Evolutionary conservation across 1,140 invertebrate species (phyloP), one percentile per base, ranked within the genome.

Genomic region (Magallana ariakensis): DNA sequence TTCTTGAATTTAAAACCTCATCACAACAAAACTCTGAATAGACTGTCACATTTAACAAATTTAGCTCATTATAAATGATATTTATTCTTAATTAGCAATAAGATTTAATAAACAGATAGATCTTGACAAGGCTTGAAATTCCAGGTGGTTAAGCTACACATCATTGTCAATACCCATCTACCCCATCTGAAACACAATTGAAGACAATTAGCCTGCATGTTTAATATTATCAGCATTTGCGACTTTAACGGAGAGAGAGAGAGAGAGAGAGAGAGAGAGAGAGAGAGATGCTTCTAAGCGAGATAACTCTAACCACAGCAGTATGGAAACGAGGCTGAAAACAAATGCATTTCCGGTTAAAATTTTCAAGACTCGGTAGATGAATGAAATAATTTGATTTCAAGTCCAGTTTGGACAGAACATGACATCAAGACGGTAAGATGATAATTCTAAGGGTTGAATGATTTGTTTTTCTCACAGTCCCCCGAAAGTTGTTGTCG

Each of bases 371-470:
- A 60, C 58, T 26, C 66, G 10, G 33, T 75, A 26, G 66, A 75
- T 75, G 66, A 75, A 75, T 75, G 66, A 75, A 75, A 26, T 26
- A 75, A 75, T 75, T 75, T 75, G 33, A 75, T 1, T 75, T 22
- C 2, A 75, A 22, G 66, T 75, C 66, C 66, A 75, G 13, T 75
- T 33, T 75, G 66, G 66, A 75, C 66, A 75, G 22, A 75, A 75
- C 33, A 75, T 75, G 66, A 75, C 66, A 75, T 75, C 66, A 75
- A 75, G 66, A 75, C 26, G 66, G 66, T 75, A 75, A 75, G 66
- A 22, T 13, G 10, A 75, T 26, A 75, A 26, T 33, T 46, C 19
- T 26, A 75, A 3, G 66, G 13, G 33, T 33, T 75, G 22, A 26
- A 26, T 26, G 66, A 75, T 33, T 26, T 75, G 8, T 10, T 75